phyloP scores from a whole-genome alignment of 2,113 vertebrate species.

The Felis catus region F.catus_Fca126_mat1.0 CM031412.1:54270001-54270500 shows the following conservation, averaged over 20 bases:
- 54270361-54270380: slow-evolving; percentile 74
- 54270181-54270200: slow-evolving; percentile 34
- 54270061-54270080: slow-evolving; percentile 63
- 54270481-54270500: slow-evolving; percentile 71
- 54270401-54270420: slow-evolving; percentile 77
- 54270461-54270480: slow-evolving; percentile 63
- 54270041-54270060: slow-evolving; percentile 59
- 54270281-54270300: slow-evolving; percentile 61
- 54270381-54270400: slow-evolving; percentile 82
- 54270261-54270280: not conserved
- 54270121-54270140: not conserved
- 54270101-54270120: slow-evolving; percentile 52
- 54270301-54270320: slow-evolving; percentile 51
- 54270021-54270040: slow-evolving; percentile 71
- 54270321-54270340: slow-evolving; percentile 79
- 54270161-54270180: slow-evolving; percentile 22
- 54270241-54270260: not conserved
- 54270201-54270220: not conserved
- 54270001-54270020: slow-evolving; percentile 56
- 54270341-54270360: slow-evolving; percentile 70
- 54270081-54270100: slow-evolving; percentile 53
- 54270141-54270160: not conserved
- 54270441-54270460: slow-evolving; percentile 80
- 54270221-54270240: slow-evolving; percentile 25
- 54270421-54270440: slow-evolving; percentile 83